Evolutionary conservation across 2,797 vertebrate genomes (phyloP).

Genomic region (Trichosurus vulpecula): DNA sequence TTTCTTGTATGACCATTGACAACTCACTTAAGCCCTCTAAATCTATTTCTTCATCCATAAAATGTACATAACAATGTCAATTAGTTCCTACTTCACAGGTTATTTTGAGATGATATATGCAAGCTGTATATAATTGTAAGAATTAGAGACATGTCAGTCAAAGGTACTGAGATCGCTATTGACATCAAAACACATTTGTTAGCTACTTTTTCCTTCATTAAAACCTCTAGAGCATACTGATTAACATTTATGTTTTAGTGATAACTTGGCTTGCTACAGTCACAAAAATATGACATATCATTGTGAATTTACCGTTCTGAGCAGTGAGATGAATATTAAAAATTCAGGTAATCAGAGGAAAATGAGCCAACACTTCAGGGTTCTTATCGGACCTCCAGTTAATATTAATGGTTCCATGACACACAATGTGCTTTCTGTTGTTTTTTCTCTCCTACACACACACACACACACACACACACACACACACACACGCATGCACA

Average conservation of each 20-base stretch:
- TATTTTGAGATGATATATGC: not conserved
- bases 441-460: no score
- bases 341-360: not conserved
- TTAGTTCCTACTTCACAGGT: not conserved
- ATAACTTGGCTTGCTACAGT: not conserved
- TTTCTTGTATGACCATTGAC: not conserved
- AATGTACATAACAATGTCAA: not conserved
- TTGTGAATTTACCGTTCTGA: not conserved
- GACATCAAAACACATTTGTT: not conserved
- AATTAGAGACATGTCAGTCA: not conserved
- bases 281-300: not conserved
- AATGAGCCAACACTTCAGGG: not conserved
- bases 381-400: not conserved
- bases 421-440: not conserved
- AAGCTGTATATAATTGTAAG: not conserved
- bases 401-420: not conserved
- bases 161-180: not conserved
- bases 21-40: not conserved
- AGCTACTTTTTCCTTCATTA: not conserved
- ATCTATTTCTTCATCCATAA: not conserved
- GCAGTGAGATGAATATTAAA: not conserved
- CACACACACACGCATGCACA: no score
- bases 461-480: no score
- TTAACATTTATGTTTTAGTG: not conserved
- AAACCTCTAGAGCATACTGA: not conserved